Conservation (phyloP, 2,888 invertebrate species). For the Zaprionus bogoriensis region DNA sequence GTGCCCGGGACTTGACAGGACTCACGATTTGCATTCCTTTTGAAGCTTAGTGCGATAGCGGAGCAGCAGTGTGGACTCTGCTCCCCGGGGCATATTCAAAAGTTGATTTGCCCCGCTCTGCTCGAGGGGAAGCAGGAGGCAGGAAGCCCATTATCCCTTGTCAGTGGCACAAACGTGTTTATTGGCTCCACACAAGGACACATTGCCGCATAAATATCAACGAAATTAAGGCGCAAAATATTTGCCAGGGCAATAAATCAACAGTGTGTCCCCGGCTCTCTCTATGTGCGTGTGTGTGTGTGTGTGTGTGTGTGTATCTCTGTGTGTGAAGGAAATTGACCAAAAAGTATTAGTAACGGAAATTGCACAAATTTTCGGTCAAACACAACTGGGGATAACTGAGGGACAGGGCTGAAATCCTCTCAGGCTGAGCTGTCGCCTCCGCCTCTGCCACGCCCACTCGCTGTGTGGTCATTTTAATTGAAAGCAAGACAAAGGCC, state of each 20-base stretch:
- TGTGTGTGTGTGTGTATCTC: conserved; percentile 4
- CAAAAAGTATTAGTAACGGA: conserved; percentile 76
- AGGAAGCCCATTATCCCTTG: conserved; percentile 76
- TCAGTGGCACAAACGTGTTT: conserved; percentile 76
- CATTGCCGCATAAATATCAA: conserved; percentile 75
- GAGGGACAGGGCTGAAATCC: neutral
- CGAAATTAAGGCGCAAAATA: conserved; percentile 72
- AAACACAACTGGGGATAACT: conserved; percentile 34
- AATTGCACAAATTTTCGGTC: conserved; percentile 72
- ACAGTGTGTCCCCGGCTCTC: conserved; percentile 29
- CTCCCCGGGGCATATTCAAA: conserved; percentile 73
- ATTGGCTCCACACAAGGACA: conserved; percentile 66
- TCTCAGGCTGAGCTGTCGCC: no score
- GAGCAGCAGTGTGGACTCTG: neutral
- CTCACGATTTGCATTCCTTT: conserved; percentile 71
- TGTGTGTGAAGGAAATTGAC: conserved; percentile 66
- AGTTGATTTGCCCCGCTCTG: conserved; percentile 53
- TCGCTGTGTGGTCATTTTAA: conserved; percentile 63
- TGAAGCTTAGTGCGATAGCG: conserved; percentile 38
- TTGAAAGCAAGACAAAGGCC: conserved; percentile 67
- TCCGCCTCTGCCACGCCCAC: neutral
- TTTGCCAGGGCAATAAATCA: conserved; percentile 59
- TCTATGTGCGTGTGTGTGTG: conserved; percentile 1
- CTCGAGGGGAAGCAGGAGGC: conserved; percentile 20
- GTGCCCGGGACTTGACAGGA: conserved; percentile 5